Percentiles rank a stretch among this genome's conserved stretches.
Evolutionary conservation across 2,113 vertebrate species (phyloP).

Genomic region (Phaethornis superciliosus): DNA sequence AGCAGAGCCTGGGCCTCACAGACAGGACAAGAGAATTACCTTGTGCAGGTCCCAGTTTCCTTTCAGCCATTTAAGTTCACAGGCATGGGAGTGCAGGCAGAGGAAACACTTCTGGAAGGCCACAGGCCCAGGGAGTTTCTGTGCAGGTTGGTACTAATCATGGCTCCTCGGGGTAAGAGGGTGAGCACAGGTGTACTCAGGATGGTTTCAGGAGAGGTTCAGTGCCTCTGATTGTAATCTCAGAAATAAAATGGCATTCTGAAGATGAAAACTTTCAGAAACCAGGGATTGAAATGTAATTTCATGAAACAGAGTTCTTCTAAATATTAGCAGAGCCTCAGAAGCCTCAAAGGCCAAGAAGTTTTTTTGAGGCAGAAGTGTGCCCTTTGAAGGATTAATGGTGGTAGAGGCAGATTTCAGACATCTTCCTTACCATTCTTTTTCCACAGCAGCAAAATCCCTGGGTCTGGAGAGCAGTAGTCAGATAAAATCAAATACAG

Average conservation of each 20-base stretch:
- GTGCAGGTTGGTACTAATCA: neutral
- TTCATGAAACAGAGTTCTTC: neutral
- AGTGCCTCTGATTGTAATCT: too few relatives aligned
- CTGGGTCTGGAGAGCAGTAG: neutral
- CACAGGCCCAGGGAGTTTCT: neutral
- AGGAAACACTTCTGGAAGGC: accelerated
- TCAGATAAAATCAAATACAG: neutral
- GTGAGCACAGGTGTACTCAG: neutral
- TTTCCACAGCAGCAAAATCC: accelerated
- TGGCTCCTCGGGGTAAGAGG: accelerated
- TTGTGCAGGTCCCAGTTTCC: neutral
- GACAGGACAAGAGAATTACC: neutral
- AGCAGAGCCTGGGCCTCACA: neutral
- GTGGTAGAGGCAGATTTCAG: neutral
- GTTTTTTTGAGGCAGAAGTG: neutral
- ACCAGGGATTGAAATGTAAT: neutral
- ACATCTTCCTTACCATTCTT: neutral
- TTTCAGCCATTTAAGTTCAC: neutral
- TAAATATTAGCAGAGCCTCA: neutral
- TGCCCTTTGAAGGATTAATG: neutral
- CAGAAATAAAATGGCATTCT: neutral
- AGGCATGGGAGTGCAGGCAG: neutral
- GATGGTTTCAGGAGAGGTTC: neutral
- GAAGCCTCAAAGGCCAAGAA: neutral
- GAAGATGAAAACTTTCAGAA: neutral